Evolutionary conservation across 1,140 invertebrate species (phyloP).

Genomic region (Contarinia nasturtii): DNA sequence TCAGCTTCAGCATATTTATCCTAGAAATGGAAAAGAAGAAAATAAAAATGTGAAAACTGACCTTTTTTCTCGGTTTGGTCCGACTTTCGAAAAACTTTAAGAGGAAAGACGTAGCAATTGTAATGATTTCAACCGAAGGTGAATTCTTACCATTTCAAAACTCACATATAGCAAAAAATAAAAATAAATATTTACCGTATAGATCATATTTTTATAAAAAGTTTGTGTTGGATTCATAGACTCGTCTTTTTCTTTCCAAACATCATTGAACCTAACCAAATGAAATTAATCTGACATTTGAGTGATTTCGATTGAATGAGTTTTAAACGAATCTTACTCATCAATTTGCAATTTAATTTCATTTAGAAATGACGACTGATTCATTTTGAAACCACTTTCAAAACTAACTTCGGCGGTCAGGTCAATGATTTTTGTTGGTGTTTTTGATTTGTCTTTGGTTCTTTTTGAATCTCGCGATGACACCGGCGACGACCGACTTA

Average conservation of each 20-base stretch:
- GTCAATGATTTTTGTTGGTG: conserved; percentile 29
- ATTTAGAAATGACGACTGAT: conserved; percentile 32
- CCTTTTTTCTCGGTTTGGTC: conserved; percentile 27
- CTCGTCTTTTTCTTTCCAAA: conserved; percentile 70
- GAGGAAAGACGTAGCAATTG: too few relatives aligned
- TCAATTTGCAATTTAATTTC: conserved; percentile 36
- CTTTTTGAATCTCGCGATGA: conserved; percentile 61
- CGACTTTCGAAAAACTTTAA: too few relatives aligned
- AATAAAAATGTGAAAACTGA: conserved; percentile 54
- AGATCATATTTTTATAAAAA: not conserved
- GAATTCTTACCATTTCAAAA: too few relatives aligned
- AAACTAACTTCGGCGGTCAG: conserved; percentile 33
- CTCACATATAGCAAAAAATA: too few relatives aligned
- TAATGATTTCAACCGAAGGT: too few relatives aligned
- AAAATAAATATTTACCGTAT: too few relatives aligned
- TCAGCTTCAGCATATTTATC: conserved; percentile 72
- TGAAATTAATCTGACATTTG: not conserved
- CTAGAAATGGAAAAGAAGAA: too few relatives aligned
- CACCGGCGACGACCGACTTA: conserved; percentile 52
- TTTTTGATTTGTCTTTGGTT: conserved; percentile 40
- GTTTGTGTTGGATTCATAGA: conserved; percentile 27
- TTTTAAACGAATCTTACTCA: conserved; percentile 24
- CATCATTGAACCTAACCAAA: conserved; percentile 37
- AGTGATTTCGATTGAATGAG: not conserved
- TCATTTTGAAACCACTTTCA: conserved; percentile 31